Evolutionary conservation across 2,888 invertebrate genomes (phyloP).

Genomic region (Amphimallon solstitiale): DNA sequence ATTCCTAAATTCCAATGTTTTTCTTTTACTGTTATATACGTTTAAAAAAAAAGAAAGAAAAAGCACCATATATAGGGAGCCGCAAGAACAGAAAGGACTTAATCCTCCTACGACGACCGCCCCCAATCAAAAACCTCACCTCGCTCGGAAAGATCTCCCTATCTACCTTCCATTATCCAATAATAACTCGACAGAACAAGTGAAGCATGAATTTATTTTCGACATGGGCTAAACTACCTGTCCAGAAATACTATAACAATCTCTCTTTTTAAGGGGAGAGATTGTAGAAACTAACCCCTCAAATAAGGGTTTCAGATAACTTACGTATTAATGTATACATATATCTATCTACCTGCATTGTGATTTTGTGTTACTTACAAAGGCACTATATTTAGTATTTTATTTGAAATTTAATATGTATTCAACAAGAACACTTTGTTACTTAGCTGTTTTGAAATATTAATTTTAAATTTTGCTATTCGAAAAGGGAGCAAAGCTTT

Average conservation of each 20-base stretch:
- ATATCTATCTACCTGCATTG: constrained; percentile 43
- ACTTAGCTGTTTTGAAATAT: no score
- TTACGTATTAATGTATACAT: constrained; percentile 19
- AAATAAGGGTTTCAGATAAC: constrained; percentile 56
- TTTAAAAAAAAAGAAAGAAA: not conserved
- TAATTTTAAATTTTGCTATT: no score
- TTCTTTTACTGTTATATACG: not conserved
- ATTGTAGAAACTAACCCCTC: constrained; percentile 51
- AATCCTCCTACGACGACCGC: constrained; percentile 49
- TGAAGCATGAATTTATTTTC: constrained; percentile 58
- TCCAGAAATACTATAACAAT: constrained; percentile 55
- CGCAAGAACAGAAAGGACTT: constrained; percentile 37
- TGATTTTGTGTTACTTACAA: not conserved
- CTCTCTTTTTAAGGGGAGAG: constrained; percentile 35
- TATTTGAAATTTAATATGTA: no score
- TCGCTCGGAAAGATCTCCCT: constrained; percentile 48
- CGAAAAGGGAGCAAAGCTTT: no score
- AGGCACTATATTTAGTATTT: no score
- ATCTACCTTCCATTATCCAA: constrained; percentile 58
- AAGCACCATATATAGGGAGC: not conserved
- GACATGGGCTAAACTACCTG: constrained; percentile 55
- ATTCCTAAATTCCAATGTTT: not conserved
- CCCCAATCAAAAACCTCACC: constrained; percentile 53
- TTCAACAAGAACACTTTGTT: no score
- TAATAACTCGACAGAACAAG: constrained; percentile 60